A percentile compares a stretch with the other conserved stretches of the same genome.
Conservation (phyloP, 2,113 vertebrate species). For the Gymnarchus niloticus region DNA sequence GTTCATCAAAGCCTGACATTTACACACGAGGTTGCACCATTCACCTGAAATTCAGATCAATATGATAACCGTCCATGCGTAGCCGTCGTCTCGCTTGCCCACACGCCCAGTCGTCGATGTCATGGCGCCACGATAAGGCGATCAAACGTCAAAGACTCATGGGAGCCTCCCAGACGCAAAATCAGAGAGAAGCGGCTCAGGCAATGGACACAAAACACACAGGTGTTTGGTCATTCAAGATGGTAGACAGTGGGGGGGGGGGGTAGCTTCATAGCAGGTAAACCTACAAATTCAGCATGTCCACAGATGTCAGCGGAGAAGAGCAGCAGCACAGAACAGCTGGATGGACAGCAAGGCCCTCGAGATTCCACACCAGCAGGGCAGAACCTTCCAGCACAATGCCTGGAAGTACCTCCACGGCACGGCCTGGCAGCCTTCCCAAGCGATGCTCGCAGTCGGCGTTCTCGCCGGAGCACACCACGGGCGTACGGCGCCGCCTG, state of each 20-base stretch:
- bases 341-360: not conserved
- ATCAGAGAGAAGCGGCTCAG: not conserved
- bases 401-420: not conserved
- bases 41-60: not conserved
- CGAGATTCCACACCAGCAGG: not conserved
- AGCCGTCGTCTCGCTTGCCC: too few species aligned
- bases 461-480: too few species aligned
- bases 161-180: not conserved
- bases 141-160: not conserved
- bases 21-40: not conserved
- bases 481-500: too few species aligned
- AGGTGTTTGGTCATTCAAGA: not conserved
- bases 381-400: not conserved
- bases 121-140: not conserved
- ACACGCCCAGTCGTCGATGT: not conserved
- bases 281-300: not conserved
- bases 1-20: not conserved
- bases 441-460: not conserved
- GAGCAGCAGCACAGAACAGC: not conserved
- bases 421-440: not conserved
- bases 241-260: not conserved
- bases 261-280: not conserved
- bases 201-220: not conserved
- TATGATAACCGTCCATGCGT: not conserved
- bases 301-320: not conserved